phyloP scores from a whole-genome alignment of 2,888 invertebrate genomes.

The Lasius platythorax region DNA sequence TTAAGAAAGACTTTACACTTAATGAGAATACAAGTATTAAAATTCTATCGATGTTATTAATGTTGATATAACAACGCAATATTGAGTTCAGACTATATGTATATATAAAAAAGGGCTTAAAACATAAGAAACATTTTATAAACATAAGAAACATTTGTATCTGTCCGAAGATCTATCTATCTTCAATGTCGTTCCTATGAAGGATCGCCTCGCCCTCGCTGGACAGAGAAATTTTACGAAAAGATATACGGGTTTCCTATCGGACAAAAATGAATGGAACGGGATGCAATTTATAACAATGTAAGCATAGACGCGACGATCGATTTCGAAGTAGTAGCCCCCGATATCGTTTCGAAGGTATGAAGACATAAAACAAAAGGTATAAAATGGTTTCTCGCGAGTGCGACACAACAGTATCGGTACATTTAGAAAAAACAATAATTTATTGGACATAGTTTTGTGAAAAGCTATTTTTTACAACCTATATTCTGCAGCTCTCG shows the following conservation, averaged over 20 bases:
- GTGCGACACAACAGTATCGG: conserved; percentile 35
- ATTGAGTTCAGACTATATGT: background rate
- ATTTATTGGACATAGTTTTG: conserved; percentile 47
- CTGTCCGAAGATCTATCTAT: conserved; percentile 74
- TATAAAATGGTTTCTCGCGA: conserved; percentile 17
- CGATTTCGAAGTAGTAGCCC: conserved; percentile 41
- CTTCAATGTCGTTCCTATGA: conserved; percentile 72
- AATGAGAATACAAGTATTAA: background rate
- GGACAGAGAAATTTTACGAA: conserved; percentile 69
- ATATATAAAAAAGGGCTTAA: conserved; percentile 48
- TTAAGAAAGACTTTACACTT: background rate
- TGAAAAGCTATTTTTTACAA: conserved; percentile 34
- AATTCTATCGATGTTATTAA: background rate
- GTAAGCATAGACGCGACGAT: conserved; percentile 53
- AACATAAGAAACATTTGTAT: conserved; percentile 72
- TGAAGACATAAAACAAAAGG: conserved; percentile 48
- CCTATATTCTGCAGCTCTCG: conserved; percentile 25
- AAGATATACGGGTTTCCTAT: conserved; percentile 69
- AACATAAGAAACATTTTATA: conserved; percentile 70
- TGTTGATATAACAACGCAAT: background rate
- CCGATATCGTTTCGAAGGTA: conserved; percentile 50
- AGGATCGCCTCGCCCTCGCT: conserved; percentile 64
- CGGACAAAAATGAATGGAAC: conserved; percentile 58
- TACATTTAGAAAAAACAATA: conserved; percentile 46
- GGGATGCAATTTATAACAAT: conserved; percentile 56